Evolutionary conservation across 64 coral and sea anemone species (phyloP).

Genomic region (Hydrozoanthus tunicans): DNA sequence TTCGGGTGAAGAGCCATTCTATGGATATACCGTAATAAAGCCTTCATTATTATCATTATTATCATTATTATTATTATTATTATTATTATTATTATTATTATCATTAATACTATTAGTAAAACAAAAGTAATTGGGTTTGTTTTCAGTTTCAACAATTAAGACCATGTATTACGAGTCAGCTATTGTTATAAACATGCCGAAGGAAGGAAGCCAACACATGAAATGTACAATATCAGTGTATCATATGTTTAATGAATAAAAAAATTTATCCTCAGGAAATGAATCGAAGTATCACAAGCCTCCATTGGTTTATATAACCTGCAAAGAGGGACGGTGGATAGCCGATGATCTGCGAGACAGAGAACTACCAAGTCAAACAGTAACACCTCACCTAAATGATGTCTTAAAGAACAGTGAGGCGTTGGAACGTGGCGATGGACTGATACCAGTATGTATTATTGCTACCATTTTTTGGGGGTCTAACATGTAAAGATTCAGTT

Average conservation of each 20-base stretch:
- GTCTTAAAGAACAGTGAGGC: neutral
- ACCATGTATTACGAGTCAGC: slow-evolving; percentile 8
- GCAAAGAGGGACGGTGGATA: neutral
- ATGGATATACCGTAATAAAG: no score
- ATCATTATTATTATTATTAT: no score
- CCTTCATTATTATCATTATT: no score
- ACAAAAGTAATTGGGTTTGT: no score
- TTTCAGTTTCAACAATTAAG: no score
- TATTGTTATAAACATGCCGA: neutral
- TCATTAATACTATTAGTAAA: no score
- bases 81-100: no score
- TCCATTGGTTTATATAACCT: neutral
- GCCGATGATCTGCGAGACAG: slow-evolving; percentile 25
- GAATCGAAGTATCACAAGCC: slow-evolving; percentile 14
- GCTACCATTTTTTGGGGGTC: neutral
- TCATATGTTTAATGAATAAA: no score
- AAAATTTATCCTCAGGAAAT: slow-evolving; percentile 7
- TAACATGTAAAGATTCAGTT: no score
- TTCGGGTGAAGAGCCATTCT: no score
- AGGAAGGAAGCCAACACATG: neutral
- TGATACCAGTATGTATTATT: slow-evolving; percentile 1
- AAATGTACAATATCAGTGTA: no score
- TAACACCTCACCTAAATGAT: slow-evolving; percentile 5
- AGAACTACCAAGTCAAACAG: neutral
- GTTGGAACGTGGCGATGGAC: neutral